A percentile compares a stretch with the other conserved stretches of the same genome.
Evolutionary conservation across 2,113 vertebrate genomes (phyloP).

Genomic region (Vulpes lagopus): DNA sequence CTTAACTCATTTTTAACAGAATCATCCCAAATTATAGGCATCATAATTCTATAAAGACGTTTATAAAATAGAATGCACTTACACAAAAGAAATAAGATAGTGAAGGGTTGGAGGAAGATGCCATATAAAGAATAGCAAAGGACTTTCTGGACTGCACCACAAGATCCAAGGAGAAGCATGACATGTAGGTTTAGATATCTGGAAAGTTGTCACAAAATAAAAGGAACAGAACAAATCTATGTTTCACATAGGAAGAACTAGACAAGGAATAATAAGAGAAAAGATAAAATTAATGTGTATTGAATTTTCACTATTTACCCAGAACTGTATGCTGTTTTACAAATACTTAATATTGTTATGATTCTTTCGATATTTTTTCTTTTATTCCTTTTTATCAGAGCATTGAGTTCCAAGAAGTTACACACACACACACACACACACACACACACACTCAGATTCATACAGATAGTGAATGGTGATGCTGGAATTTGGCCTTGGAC

Average conservation of each 20-base stretch:
- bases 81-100: background rate
- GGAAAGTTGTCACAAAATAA: background rate
- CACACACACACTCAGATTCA: background rate
- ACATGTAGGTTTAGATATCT: background rate
- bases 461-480: background rate
- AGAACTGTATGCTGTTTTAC: background rate
- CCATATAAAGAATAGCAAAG: background rate
- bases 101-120: background rate
- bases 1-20: background rate
- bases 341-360: constrained; percentile 21
- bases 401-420: background rate
- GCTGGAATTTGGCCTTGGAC: background rate
- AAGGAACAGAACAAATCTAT: background rate
- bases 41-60: background rate
- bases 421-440: background rate
- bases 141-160: too few relatives aligned
- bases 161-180: background rate
- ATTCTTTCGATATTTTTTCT: constrained; percentile 2
- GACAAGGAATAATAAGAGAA: background rate
- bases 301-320: background rate
- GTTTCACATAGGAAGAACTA: background rate
- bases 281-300: constrained; percentile 8
- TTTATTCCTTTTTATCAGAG: background rate
- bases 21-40: background rate
- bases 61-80: background rate